Evolutionary conservation across 2,797 vertebrate species (phyloP).

Genomic region (Alexandromys oeconomus): DNA sequence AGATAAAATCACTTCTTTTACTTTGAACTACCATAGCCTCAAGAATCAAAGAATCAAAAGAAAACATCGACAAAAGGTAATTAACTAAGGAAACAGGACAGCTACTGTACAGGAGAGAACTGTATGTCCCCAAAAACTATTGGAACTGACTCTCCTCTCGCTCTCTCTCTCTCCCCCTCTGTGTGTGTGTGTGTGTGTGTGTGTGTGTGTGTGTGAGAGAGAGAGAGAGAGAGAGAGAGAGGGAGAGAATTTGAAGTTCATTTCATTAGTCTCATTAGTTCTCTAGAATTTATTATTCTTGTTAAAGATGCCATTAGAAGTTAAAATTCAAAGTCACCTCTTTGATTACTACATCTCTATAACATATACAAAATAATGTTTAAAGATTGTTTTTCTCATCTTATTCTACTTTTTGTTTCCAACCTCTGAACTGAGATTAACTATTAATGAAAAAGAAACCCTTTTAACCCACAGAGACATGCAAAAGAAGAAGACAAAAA

Average conservation of each 20-base stretch:
- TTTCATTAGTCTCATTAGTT: neutral
- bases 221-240: neutral
- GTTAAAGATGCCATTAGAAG: neutral
- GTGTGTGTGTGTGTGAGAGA: neutral
- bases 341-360: neutral
- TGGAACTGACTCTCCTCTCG: neutral
- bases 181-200: neutral
- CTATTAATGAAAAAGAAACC: neutral
- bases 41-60: constrained; percentile 55
- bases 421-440: neutral
- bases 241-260: neutral
- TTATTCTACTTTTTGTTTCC: neutral
- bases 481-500: neutral
- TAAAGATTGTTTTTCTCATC: neutral
- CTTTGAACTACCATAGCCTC: constrained; percentile 18
- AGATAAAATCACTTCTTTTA: constrained; percentile 42
- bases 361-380: neutral
- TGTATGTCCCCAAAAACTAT: neutral
- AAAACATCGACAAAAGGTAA: constrained; percentile 2
- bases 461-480: neutral
- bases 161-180: neutral
- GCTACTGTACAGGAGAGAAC: neutral
- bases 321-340: neutral
- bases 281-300: neutral
- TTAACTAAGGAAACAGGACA: neutral